These are phyloP conservation scores for Tiliacea aurago DNA, from an alignment of 2,888 invertebrate species.

Conservation along the genomic window DNA sequence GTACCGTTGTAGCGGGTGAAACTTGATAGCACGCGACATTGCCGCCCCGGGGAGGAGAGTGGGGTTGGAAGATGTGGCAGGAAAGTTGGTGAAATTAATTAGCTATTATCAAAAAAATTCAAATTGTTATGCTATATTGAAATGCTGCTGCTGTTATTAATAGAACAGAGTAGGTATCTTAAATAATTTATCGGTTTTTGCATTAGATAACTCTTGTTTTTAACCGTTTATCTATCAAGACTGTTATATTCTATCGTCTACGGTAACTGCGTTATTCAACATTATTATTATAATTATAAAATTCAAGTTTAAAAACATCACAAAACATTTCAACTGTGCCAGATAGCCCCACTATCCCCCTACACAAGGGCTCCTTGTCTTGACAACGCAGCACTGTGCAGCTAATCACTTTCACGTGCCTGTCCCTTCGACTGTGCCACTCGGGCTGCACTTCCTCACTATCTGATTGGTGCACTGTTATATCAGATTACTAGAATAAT, in stretches of 20 bases:
- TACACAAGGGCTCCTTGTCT: conserved; percentile 81
- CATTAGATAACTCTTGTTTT: too few relatives aligned
- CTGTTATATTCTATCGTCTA: neutral
- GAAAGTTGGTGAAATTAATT: conserved; percentile 21
- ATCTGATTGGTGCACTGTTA: conserved; percentile 62
- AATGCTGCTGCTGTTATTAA: neutral
- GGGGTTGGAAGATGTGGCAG: conserved; percentile 50
- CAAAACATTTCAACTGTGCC: neutral
- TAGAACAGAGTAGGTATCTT: neutral
- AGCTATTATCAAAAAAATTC: neutral
- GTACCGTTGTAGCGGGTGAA: conserved; percentile 80
- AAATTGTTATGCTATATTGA: neutral
- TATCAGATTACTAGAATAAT: conserved; percentile 65
- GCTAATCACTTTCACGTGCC: conserved; percentile 89
- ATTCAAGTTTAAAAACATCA: neutral
- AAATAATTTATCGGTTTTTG: neutral
- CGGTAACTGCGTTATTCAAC: neutral
- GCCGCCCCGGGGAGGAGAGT: conserved; percentile 74
- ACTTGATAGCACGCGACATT: conserved; percentile 88
- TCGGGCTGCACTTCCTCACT: conserved; percentile 83
- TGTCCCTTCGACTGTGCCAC: conserved; percentile 75
- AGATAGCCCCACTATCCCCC: conserved; percentile 61
- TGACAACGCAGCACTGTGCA: conserved; percentile 83
- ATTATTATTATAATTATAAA: neutral
- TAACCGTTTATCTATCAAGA: neutral